Conservation (phyloP, 2,113 vertebrate genomes). For the Recurvirostra avosetta region DNA sequence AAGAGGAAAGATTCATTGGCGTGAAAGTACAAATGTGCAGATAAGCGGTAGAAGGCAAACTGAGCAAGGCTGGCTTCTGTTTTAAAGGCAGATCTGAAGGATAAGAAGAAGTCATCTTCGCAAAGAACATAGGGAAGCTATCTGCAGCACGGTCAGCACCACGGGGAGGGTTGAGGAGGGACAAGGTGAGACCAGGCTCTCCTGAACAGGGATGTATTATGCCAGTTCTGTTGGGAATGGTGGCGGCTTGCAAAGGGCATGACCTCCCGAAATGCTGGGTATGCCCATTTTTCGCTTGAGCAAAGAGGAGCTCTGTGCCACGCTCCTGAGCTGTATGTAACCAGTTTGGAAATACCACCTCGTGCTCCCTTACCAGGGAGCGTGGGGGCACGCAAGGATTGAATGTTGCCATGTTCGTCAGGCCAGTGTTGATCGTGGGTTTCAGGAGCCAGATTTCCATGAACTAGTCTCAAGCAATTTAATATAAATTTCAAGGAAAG, state of each 20-base stretch:
- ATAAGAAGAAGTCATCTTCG: background rate
- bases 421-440: fast-evolving
- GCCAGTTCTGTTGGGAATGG: background rate
- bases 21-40: background rate
- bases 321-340: background rate
- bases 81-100: background rate
- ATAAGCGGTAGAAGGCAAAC: background rate
- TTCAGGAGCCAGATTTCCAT: background rate
- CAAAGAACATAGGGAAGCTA: background rate
- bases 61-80: background rate
- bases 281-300: background rate
- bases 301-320: background rate
- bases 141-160: background rate
- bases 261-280: background rate
- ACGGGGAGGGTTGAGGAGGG: fast-evolving
- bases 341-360: background rate
- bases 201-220: background rate
- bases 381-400: background rate
- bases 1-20: background rate
- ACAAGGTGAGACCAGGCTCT: background rate
- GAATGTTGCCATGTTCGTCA: fast-evolving
- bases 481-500: background rate
- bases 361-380: background rate
- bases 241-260: background rate
- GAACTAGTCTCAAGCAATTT: background rate